Percentiles rank a stretch among this genome's conserved stretches.
Evolutionary conservation across 1,140 invertebrate species (phyloP).

Genomic region (Phortica variegata): DNA sequence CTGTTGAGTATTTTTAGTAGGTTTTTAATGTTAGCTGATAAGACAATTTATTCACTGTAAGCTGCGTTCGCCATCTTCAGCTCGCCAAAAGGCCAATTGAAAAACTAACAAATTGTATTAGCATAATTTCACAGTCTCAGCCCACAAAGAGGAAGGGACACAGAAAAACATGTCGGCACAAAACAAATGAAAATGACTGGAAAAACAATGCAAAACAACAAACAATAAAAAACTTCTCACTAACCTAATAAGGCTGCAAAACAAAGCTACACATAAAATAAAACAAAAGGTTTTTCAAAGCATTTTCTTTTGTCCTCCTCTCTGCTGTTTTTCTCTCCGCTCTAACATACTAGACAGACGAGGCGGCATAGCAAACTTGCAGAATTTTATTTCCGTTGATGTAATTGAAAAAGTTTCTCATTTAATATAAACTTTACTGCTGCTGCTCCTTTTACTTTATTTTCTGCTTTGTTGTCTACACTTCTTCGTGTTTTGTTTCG

Average conservation of each 20-base stretch:
- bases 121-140: conserved; percentile 33
- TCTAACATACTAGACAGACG: conserved; percentile 2
- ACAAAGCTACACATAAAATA: conserved; percentile 35
- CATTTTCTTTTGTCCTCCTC: conserved; percentile 1
- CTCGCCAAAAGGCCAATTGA: conserved; percentile 9
- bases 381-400: conserved; percentile 56
- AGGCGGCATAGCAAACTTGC: conserved; percentile 38
- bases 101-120: conserved; percentile 22
- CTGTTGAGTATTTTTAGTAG: too few species aligned
- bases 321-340: conserved; percentile 15
- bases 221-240: conserved; percentile 1
- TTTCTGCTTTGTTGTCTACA: conserved; percentile 4
- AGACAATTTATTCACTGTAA: conserved; percentile 20
- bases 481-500: not conserved
- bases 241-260: conserved; percentile 54
- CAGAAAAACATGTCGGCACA: not conserved
- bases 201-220: not conserved
- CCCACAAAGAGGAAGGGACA: conserved; percentile 5
- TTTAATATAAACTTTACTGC: conserved; percentile 56
- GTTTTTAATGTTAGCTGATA: conserved; percentile 19
- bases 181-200: not conserved
- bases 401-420: conserved; percentile 57
- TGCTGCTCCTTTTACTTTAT: conserved; percentile 18
- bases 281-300: conserved; percentile 36
- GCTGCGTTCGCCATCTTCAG: conserved; percentile 9